phyloP scores from a whole-genome alignment of 1,140 invertebrate genomes.

The Zaprionus kolodkinae region DNA sequence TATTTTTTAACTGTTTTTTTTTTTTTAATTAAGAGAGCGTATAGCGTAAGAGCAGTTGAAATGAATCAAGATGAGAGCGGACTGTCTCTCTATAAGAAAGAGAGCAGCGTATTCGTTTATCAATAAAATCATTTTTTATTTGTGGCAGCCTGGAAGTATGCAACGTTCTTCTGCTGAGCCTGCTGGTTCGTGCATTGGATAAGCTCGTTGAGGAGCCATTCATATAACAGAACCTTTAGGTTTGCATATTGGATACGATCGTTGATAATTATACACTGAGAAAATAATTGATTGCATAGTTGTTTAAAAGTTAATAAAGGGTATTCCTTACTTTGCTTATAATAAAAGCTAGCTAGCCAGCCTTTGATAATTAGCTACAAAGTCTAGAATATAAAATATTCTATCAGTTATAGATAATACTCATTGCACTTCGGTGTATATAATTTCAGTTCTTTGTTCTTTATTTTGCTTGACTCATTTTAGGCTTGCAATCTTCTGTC shows the following conservation, averaged over 20 bases:
- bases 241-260: too few relatives aligned
- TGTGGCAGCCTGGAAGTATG: conserved; percentile 10
- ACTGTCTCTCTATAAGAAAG: not conserved
- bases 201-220: not conserved
- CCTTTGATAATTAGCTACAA: not conserved
- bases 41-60: not conserved
- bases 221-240: not conserved
- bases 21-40: not conserved
- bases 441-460: not conserved
- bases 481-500: not conserved
- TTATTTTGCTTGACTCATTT: conserved; percentile 3
- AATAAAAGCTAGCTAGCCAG: not conserved
- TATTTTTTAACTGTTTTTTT: not conserved
- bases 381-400: not conserved
- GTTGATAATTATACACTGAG: not conserved
- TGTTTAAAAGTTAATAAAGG: not conserved
- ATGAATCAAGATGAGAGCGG: too few relatives aligned
- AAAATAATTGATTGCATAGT: not conserved
- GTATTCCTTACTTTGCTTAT: not conserved
- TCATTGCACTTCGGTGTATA: not conserved
- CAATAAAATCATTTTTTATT: not conserved
- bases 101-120: not conserved
- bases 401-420: not conserved
- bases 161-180: not conserved
- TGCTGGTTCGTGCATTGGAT: not conserved